Percentiles rank a stretch among this genome's conserved stretches.
Evolutionary conservation across 2,113 vertebrate genomes (phyloP).

Genomic region (Mandrillus leucophaeus): DNA sequence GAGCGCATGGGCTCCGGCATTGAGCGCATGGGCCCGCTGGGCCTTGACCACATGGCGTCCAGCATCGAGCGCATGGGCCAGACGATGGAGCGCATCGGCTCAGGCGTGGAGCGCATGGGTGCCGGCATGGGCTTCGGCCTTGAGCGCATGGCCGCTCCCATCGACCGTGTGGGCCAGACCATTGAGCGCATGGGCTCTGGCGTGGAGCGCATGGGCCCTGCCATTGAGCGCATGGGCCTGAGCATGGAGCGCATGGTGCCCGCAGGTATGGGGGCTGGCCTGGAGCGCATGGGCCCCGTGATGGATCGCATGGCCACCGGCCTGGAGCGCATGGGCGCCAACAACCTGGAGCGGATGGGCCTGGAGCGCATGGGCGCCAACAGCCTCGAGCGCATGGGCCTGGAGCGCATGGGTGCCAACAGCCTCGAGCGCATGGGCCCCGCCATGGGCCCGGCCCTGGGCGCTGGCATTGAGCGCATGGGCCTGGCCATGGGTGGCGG

Average conservation of each 20-base stretch:
- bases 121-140: slow-evolving; percentile 93
- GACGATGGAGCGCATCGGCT: slow-evolving; percentile 90
- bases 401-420: slow-evolving; percentile 91
- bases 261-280: slow-evolving; percentile 90
- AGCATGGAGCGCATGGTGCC: slow-evolving; percentile 92
- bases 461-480: slow-evolving; percentile 94
- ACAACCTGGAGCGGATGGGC: slow-evolving; percentile 91
- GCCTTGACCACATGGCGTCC: slow-evolving; percentile 92
- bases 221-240: slow-evolving; percentile 91
- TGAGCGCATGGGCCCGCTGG: slow-evolving; percentile 91
- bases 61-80: slow-evolving; percentile 93
- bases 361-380: slow-evolving; percentile 93
- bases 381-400: slow-evolving; percentile 91
- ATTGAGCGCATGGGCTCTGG: slow-evolving; percentile 88
- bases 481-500: slow-evolving; percentile 87
- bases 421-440: slow-evolving; percentile 93
- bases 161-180: slow-evolving; percentile 91
- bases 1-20: slow-evolving; percentile 88
- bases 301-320: slow-evolving; percentile 93
- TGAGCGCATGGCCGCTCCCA: slow-evolving; percentile 91
- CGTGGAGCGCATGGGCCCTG: slow-evolving; percentile 90
- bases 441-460: slow-evolving; percentile 89
- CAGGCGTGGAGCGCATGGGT: slow-evolving; percentile 92
- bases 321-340: slow-evolving; percentile 93
- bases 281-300: slow-evolving; percentile 92